Evolutionary conservation across 2,113 vertebrate genomes (phyloP), one percentile per base, ranked within the genome.

Genomic region (Hoplias malabaricus): DNA sequence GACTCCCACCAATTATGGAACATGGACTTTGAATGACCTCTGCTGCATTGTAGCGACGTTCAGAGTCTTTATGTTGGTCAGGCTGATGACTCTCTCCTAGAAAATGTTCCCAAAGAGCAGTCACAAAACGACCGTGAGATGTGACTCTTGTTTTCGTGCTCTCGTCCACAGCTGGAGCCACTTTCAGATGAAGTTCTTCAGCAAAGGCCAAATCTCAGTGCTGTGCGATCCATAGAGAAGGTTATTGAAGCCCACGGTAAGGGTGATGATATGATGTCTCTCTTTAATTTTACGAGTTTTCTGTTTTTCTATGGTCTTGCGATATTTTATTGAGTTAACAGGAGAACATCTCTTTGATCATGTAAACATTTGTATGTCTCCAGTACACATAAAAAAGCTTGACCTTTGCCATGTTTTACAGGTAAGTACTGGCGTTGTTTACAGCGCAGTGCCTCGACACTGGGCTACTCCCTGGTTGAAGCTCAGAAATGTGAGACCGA

Each of bases 381-480:
- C n/a, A n/a, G n/a, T n/a, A n/a, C 23, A 23, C 31, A 9, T 62
- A 46, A 31, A 36, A 34, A 50, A 6, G n/a, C 13, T 75, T 33
- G 11, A 72, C 10, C 2, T 73, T 36, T 29, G 33, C 11, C n/a
- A 1, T 25, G 34, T 84, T 69, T 50, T 40, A 7, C 84, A 98
- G 98, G 96, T 93, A 96, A 96, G 84, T 96, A 97, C 82, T 99
- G 98, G 97, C 91, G 92, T 78, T 97, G 94, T 9, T 93, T 99
- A 53, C 94, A 95, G 75, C 93, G 95, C 19, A 90, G 87, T 0
- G 84, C 93, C 74, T 93, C 96, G 69, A 96, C 95, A 0, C 88
- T 93, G 31, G 94, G 93, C 0, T 95, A 93, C 84, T 98, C 97
- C 0, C 81, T 98, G 88, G 88, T 95, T 0, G 97, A 99, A 89